Conservation (phyloP, 2,888 invertebrate genomes). For the Zonitis immaculata region DNA sequence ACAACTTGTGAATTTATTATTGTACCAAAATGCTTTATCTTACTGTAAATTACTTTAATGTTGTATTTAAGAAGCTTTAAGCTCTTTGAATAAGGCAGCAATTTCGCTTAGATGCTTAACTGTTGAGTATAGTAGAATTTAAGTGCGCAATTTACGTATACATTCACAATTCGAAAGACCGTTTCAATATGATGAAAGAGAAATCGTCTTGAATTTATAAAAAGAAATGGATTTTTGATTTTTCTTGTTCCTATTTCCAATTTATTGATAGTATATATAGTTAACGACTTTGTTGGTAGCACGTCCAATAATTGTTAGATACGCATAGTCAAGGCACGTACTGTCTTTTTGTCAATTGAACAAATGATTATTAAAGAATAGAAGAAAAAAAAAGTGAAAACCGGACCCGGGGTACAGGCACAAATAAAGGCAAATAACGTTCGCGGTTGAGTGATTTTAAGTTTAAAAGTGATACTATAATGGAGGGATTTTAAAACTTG, state of each 20-base stretch:
- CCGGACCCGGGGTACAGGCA: neutral
- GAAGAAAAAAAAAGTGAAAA: slow-evolving; percentile 7
- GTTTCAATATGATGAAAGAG: neutral
- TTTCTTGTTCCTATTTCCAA: too few species aligned
- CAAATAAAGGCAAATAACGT: slow-evolving; percentile 28
- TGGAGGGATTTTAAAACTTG: slow-evolving; percentile 24
- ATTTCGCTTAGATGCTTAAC: slow-evolving; percentile 14
- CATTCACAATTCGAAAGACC: neutral
- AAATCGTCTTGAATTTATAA: neutral
- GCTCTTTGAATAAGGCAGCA: slow-evolving; percentile 22
- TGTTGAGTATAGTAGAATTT: slow-evolving; percentile 6
- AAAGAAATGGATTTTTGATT: too few species aligned
- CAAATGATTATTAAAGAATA: too few species aligned
- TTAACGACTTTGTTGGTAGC: neutral
- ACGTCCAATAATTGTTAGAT: neutral
- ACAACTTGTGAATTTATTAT: slow-evolving; percentile 35
- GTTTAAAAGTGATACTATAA: slow-evolving; percentile 22
- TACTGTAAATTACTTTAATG: slow-evolving; percentile 34
- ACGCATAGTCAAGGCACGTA: slow-evolving; percentile 8
- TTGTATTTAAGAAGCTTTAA: slow-evolving; percentile 33
- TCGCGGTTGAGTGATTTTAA: slow-evolving; percentile 28
- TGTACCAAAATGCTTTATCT: slow-evolving; percentile 33
- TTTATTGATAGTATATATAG: neutral
- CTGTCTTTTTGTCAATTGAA: slow-evolving; percentile 15
- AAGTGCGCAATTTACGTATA: slow-evolving; percentile 17